Evolutionary conservation across 1,140 invertebrate genomes (phyloP).

Genomic region (Drosophila teissieri): DNA sequence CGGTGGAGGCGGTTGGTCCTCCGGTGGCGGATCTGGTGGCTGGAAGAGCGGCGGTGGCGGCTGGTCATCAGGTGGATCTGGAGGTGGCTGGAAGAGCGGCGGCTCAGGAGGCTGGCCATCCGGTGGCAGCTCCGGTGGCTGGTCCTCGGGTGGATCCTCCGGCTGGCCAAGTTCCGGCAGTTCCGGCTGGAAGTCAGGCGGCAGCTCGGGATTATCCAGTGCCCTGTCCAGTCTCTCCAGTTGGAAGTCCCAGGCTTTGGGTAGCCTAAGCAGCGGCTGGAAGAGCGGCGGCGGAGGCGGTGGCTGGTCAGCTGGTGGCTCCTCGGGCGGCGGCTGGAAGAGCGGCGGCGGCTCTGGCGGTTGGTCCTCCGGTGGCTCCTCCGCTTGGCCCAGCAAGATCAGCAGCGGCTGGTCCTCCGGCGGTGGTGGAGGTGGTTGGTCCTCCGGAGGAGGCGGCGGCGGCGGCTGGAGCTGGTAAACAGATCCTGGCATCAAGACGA

Average conservation of each 20-base stretch:
- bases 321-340: slow-evolving; percentile 22
- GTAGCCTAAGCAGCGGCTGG: slow-evolving; percentile 23
- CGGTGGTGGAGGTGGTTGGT: slow-evolving; percentile 46
- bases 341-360: slow-evolving; percentile 27
- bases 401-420: slow-evolving; percentile 48
- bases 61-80: slow-evolving; percentile 27
- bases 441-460: slow-evolving; percentile 15
- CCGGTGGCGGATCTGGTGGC: slow-evolving; percentile 20
- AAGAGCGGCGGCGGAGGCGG: slow-evolving; percentile 23
- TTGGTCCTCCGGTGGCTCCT: slow-evolving; percentile 42
- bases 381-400: slow-evolving; percentile 44
- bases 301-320: slow-evolving; percentile 46
- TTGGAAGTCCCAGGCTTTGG: slow-evolving; percentile 32
- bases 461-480: slow-evolving; percentile 62
- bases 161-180: slow-evolving; percentile 26
- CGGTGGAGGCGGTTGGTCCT: slow-evolving; percentile 17
- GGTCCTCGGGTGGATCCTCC: slow-evolving; percentile 14
- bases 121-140: background rate
- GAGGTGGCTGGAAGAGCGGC: slow-evolving; percentile 44
- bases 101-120: slow-evolving; percentile 27
- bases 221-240: slow-evolving; percentile 28
- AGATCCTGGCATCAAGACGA: background rate
- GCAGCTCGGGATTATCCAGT: slow-evolving; percentile 36
- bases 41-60: slow-evolving; percentile 48
- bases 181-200: slow-evolving; percentile 24